Base-by-base conservation (phyloP, 2,888 invertebrate species). In the Pammene fasciana region DNA sequence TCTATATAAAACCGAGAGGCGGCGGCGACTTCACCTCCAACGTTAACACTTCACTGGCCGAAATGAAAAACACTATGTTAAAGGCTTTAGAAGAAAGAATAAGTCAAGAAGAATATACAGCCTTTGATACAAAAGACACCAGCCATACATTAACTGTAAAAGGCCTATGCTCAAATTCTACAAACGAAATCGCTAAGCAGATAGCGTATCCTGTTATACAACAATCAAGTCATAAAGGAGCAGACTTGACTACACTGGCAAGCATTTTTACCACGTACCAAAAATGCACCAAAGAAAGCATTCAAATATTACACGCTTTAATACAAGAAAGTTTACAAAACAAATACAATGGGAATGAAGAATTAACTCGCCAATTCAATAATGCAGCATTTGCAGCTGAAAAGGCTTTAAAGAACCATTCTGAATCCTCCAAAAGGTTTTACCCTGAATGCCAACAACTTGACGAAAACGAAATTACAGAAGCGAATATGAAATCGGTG, bases 1-100 rank as follows among this genome's bases (percentile, higher is more conserved):
- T 96, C 13, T 96, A 96, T 78, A 93, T 94, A 5, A 94, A 94
- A 75, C 89, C 94, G 0, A 87, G 93, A 75, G 88, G 88, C 64
- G 89, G 90, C 1, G 83, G 83, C 5, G 92, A 93, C 68, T 87
- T 90, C 4, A 78, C 84, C 5, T 78, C 85, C 0, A 82, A 80
- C 18, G 71, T 85, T 0, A 91, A 84, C 71, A 84, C 88, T 52
- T 89, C 94, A 10, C 78, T 94, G 5, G 88, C 89, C 5, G 88
- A 90, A 72, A 90, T 93, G 75, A 92, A 94, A 76, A 90, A 93
- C 48, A 82, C 89, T 55, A 90, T 90, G 88, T 83, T 90, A 4
- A 87, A 84, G 68, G 79, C 82, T 4, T 78, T 89, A 57, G 80
- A 84, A 18, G 74, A 79, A 65, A 72, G 81, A 74, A 77, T 85